These are phyloP conservation scores for Tricholauxania praeusta DNA, from an alignment of 2,888 invertebrate genomes.

Conservation along the genomic window DNA sequence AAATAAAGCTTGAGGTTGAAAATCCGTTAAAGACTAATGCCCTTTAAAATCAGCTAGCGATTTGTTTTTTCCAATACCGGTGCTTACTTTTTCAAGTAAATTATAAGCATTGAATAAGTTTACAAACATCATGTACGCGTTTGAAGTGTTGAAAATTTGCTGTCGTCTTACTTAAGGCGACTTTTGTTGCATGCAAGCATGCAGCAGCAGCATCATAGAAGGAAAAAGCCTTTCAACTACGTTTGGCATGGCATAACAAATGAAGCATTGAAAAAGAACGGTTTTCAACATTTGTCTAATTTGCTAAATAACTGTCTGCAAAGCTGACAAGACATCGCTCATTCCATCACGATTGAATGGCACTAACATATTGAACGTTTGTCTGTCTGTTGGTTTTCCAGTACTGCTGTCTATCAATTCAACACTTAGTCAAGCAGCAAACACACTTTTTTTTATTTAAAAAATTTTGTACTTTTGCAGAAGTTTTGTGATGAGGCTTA, in stretches of 20 bases:
- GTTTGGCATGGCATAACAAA: background rate
- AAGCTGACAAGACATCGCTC: background rate
- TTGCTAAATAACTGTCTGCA: slow-evolving; percentile 4
- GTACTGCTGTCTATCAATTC: background rate
- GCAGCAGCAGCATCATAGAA: background rate
- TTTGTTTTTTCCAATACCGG: too few species aligned
- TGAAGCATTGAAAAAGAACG: slow-evolving; percentile 5
- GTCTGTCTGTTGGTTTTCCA: background rate
- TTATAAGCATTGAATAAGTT: too few species aligned
- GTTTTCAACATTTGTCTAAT: slow-evolving; percentile 12
- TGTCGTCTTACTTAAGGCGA: background rate
- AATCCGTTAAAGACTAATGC: too few species aligned
- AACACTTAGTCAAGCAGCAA: background rate
- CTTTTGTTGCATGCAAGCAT: background rate
- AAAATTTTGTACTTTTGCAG: too few species aligned
- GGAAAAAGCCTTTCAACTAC: background rate
- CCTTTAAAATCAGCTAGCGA: too few species aligned
- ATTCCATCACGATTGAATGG: too few species aligned
- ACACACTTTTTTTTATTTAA: too few species aligned
- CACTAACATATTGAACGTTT: background rate
- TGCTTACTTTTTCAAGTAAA: too few species aligned
- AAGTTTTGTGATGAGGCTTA: too few species aligned
- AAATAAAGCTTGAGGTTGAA: too few species aligned
- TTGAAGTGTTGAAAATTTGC: slow-evolving; percentile 12
- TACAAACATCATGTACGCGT: background rate